These are phyloP conservation scores for Drosophila nigrodunni DNA, from an alignment of 1,140 invertebrate genomes.

Conservation along the genomic window DNA sequence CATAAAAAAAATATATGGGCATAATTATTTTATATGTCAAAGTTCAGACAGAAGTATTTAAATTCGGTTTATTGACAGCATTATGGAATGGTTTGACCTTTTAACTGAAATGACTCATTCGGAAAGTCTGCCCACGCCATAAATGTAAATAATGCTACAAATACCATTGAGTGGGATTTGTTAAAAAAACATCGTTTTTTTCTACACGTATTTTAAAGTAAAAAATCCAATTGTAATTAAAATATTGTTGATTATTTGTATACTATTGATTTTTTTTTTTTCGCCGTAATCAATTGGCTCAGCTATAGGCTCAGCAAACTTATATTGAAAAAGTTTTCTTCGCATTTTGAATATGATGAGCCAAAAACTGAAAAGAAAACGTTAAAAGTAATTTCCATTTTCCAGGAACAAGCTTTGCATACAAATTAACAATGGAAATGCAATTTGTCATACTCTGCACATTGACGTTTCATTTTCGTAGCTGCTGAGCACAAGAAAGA, in stretches of 20 bases:
- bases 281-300: conserved; percentile 15
- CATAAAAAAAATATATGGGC: not conserved
- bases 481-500: conserved; percentile 13
- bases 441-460: conserved; percentile 52
- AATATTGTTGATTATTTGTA: not conserved
- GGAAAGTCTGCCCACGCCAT: not conserved
- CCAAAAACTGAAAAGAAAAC: conserved; percentile 1
- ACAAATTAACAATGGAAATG: conserved; percentile 55
- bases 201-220: not conserved
- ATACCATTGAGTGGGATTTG: not conserved
- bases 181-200: conserved; percentile 2
- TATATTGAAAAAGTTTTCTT: conserved; percentile 44
- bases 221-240: not conserved
- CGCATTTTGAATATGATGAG: conserved; percentile 1
- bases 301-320: conserved; percentile 22
- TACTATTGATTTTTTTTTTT: conserved; percentile 67
- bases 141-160: not conserved
- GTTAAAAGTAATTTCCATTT: conserved; percentile 39
- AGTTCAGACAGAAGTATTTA: conserved; percentile 3
- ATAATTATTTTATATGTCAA: conserved; percentile 10
- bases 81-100: conserved; percentile 27
- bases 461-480: conserved; percentile 65
- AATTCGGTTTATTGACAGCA: conserved; percentile 3
- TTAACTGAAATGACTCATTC: conserved; percentile 5
- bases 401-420: conserved; percentile 35